Percentiles rank a stretch among this genome's conserved stretches.
These are phyloP conservation scores for Cinara cedri DNA, from an alignment of 2,888 invertebrate genomes.

Conservation along the genomic window DNA sequence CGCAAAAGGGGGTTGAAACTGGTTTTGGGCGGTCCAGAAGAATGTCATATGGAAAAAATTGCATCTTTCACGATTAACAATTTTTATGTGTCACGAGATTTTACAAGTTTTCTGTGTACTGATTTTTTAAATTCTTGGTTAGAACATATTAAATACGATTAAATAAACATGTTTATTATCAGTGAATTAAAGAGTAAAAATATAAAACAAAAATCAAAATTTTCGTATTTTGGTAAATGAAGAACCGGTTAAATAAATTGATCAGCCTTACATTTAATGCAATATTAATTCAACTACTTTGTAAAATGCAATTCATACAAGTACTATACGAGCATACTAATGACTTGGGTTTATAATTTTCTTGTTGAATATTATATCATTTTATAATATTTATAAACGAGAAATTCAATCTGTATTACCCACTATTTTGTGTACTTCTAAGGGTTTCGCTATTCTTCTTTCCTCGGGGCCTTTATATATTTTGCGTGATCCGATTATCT, in stretches of 20 bases:
- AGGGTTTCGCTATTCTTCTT: not conserved
- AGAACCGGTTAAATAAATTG: not conserved
- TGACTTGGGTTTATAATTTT: not conserved
- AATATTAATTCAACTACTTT: not conserved
- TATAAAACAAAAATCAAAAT: not conserved
- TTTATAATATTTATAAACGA: conserved; percentile 2
- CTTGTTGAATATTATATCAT: not conserved
- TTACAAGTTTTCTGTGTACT: not conserved
- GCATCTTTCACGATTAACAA: conserved; percentile 22
- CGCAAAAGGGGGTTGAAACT: conserved; percentile 13
- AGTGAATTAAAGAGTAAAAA: not conserved
- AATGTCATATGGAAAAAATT: conserved; percentile 1
- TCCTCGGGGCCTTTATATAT: not conserved
- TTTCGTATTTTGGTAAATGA: not conserved
- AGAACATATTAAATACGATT: not conserved
- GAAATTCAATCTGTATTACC: conserved; percentile 61
- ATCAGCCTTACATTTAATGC: not conserved
- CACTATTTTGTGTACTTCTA: not conserved
- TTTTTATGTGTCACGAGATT: not conserved
- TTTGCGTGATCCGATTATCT: conserved; percentile 1
- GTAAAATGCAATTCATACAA: not conserved
- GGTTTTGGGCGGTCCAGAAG: not conserved
- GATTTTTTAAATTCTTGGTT: not conserved
- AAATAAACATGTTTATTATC: not conserved
- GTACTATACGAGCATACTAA: not conserved